These are phyloP conservation scores for Karalla daura DNA, from an alignment of 2,797 vertebrate species.

Conservation along the genomic window DNA sequence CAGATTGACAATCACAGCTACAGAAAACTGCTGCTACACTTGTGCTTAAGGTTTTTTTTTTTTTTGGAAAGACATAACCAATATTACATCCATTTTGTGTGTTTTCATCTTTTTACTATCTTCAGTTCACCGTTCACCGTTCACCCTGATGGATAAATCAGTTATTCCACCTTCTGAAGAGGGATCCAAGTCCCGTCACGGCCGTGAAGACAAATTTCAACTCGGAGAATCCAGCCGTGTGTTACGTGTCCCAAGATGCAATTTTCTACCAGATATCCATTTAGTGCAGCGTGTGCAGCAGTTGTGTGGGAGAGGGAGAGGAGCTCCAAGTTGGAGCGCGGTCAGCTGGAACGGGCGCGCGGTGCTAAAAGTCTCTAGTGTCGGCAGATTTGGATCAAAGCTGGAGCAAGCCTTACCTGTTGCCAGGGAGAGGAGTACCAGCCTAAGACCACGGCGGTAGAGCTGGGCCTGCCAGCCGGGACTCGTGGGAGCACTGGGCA, in stretches of 20 bases:
- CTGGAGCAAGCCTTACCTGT: slow-evolving; percentile 82
- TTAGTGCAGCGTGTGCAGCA: background rate
- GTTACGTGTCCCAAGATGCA: background rate
- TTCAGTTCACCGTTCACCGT: too few relatives aligned
- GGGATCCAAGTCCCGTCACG: background rate
- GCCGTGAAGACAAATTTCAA: background rate
- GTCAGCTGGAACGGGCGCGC: slow-evolving; percentile 7
- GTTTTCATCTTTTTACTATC: background rate
- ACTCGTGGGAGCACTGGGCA: slow-evolving; percentile 77
- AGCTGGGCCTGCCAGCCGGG: slow-evolving; percentile 60
- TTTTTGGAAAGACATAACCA: background rate
- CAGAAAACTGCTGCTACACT: too few relatives aligned
- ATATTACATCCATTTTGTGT: background rate
- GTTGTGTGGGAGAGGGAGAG: background rate
- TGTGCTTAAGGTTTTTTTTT: background rate
- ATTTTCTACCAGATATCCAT: slow-evolving; percentile 3
- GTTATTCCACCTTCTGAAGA: background rate
- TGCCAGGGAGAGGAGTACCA: slow-evolving; percentile 97
- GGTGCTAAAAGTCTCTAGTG: slow-evolving; percentile 10
- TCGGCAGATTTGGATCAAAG: slow-evolving; percentile 15
- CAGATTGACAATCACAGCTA: background rate
- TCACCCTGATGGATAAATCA: background rate
- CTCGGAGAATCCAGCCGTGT: background rate
- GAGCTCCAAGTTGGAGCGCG: slow-evolving; percentile 4
- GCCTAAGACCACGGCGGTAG: slow-evolving; percentile 72